phyloP scores from a whole-genome alignment of 2,888 invertebrate genomes.

The Pelosia muscerda region DNA sequence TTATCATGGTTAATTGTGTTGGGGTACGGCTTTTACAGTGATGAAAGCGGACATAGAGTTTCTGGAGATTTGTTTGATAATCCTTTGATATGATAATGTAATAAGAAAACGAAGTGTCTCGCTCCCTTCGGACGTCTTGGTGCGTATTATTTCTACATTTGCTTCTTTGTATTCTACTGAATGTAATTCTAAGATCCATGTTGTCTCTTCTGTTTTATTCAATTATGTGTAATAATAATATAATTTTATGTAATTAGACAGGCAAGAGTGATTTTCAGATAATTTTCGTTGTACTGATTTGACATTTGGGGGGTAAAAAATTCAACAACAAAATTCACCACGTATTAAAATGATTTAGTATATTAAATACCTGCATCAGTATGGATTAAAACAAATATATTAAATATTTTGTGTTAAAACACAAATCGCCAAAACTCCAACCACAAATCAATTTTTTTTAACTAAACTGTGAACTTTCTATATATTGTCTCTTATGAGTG shows the following conservation, averaged over 20 bases:
- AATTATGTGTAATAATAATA: neutral
- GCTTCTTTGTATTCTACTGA: conserved; percentile 34
- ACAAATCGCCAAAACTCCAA: neutral
- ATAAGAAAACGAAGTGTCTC: conserved; percentile 61
- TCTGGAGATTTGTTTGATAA: conserved; percentile 71
- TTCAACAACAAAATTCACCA: neutral
- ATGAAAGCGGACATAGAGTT: conserved; percentile 66
- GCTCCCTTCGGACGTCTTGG: conserved; percentile 42
- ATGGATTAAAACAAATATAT: too few species aligned
- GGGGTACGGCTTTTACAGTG: conserved; percentile 72
- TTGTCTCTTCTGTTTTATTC: neutral
- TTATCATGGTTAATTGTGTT: conserved; percentile 84
- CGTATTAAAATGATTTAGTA: neutral
- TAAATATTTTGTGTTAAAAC: neutral
- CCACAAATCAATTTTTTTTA: neutral
- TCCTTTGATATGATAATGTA: conserved; percentile 84
- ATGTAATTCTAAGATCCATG: neutral
- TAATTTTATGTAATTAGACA: too few species aligned
- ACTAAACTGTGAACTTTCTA: too few species aligned
- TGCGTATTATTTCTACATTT: conserved; percentile 35
- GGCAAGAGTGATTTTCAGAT: too few species aligned
- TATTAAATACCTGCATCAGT: too few species aligned
- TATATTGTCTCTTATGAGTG: neutral
- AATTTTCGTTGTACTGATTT: too few species aligned
- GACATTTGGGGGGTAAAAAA: neutral